Evolutionary conservation across 2,113 vertebrate species (phyloP), one percentile per base, ranked within the genome.

Genomic region (Brachyistius frenatus): DNA sequence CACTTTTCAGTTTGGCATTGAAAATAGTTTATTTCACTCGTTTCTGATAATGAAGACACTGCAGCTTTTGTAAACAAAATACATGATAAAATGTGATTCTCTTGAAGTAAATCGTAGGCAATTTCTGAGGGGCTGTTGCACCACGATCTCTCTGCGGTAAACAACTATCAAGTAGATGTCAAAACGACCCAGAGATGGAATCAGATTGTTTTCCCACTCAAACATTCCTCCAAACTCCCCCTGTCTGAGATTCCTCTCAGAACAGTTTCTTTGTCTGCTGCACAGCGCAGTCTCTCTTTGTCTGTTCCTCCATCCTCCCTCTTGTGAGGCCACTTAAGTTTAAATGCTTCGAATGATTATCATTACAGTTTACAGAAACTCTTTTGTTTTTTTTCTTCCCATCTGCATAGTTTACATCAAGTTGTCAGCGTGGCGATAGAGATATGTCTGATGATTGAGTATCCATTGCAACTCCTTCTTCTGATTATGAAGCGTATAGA

Each of bases 181-280:
- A 80, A 83, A 91, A 88, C 66, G 53, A 74, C 52, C 54, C 66
- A 72, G 65, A 71, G 67, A 78, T 76, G 76, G 65, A 84, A 81
- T 81, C 53, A 4, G 53, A 87, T 77, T 76, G 76, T 81, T 91
- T 86, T 81, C 91, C 89, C 81, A 89, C 91, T 84, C 69, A 56
- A 67, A 85, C 76, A 91, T 91, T 93, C 89, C 64, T 89, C 86
- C 76, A 39, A 54, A 84, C 85, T 88, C 89, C 83, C 72, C 54
- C 85, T 14, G 78, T 81, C 71, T 66, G 69, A 86, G 69, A 90
- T 86, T 79, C 76, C 71, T 85, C 37, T 47, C 80, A 49, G 35
- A 87, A 39, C 72, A 78, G 55, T 55, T 69, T 78, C 86, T 86
- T 89, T 92, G 86, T 90, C 70, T 87, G 46, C 23, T 76, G 50